Evolutionary conservation across 2,888 invertebrate species (phyloP), one percentile per base, ranked within the genome.

Genomic region (Polyommatus icarus): DNA sequence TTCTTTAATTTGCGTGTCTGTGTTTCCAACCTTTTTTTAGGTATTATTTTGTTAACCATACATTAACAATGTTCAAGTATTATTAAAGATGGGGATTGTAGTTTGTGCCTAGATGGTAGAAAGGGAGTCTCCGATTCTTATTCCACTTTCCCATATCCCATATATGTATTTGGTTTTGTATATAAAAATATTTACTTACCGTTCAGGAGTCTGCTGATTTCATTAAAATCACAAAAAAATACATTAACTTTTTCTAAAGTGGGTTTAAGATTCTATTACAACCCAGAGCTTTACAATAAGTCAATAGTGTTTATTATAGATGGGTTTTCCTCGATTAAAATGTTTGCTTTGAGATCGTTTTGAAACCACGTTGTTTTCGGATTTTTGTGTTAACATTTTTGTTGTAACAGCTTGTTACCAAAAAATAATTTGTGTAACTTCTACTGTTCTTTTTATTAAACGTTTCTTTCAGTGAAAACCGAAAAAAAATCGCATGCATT

Each of bases 1-100:
- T 29, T 83, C 86, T 84, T 85, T 87, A 82, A 86, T 82, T 83
- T 84, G 84, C 82, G 82, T 81, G 81, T 83, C 80, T 82, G 79
- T 83, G 80, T 76, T 82, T 80, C 82, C 81, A 82, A 81, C 87
- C 85, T 87, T 87, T 84, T 82, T 86, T 32, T 18, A 67, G 29
- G 15, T 32, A 61, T 46, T 46, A 46, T 20, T 61, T 61, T 61
- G n/a, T 67, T 67, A 67, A 67, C 29, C 29, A 67, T 29, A 15
- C 29, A 32, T 67, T 67, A 67, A 67, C 67, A 29, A 18, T 67
- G 20, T 32, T 67, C 15, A 12, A 29, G 29, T 67, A 12, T 61
- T 20, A 24, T 61, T 20, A 24, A 20, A 8, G 24, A 20, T 3
- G 24, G 61, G 61, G 12, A 59, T 59, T 20, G 20, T 3, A 20